Percentiles rank a stretch among this genome's conserved stretches.
These are phyloP conservation scores for Galeopterus variegatus DNA, from an alignment of 2,113 vertebrate species.

Conservation along the genomic window DNA sequence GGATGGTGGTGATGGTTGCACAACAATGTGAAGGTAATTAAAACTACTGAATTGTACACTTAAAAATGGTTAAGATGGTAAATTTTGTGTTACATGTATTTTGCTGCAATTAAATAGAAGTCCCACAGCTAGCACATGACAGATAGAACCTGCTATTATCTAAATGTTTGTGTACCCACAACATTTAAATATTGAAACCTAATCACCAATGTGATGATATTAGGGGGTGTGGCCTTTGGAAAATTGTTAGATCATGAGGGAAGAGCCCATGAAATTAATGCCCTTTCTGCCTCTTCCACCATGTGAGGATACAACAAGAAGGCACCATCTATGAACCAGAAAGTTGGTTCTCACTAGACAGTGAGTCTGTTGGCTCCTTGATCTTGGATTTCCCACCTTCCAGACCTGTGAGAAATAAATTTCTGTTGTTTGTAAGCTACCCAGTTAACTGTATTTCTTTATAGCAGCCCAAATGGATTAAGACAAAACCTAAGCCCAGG, in stretches of 20 bases:
- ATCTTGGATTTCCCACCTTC: not conserved
- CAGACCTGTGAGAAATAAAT: not conserved
- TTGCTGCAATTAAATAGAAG: not conserved
- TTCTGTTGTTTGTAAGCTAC: not conserved
- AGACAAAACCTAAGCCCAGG: not conserved
- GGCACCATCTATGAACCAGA: not conserved
- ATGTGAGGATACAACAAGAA: not conserved
- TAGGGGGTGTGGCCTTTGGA: not conserved
- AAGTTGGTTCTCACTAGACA: not conserved
- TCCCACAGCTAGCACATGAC: not conserved
- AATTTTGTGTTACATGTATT: not conserved
- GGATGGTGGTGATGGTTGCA: not conserved
- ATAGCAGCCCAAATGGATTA: not conserved
- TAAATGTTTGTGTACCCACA: not conserved
- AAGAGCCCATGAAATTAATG: not conserved
- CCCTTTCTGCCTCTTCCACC: not conserved
- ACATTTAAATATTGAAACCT: not conserved
- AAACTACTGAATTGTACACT: not conserved
- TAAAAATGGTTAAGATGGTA: not conserved
- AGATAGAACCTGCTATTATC: not conserved
- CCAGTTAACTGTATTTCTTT: not conserved
- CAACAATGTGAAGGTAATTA: not conserved
- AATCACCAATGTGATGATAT: not conserved
- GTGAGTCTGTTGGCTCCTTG: not conserved
- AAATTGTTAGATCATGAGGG: not conserved